Evolutionary conservation across 2,797 vertebrate genomes (phyloP).

Genomic region (Nannoperca obscura): DNA sequence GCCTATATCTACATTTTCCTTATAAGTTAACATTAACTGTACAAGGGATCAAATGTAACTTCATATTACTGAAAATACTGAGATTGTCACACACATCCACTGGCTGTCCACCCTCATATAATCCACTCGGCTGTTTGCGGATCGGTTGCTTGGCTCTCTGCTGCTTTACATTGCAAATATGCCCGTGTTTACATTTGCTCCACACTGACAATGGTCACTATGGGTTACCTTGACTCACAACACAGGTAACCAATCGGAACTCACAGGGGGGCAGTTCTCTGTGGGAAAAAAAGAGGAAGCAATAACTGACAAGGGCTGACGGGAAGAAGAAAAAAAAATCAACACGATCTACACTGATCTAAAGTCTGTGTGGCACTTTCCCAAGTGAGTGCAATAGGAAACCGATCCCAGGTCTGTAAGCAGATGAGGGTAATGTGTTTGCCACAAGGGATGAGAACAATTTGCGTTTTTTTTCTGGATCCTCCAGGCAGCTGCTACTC

Average conservation of each 20-base stretch:
- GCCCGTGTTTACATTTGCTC: conserved; percentile 81
- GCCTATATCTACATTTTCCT: neutral
- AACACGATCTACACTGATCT: conserved; percentile 48
- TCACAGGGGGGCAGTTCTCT: conserved; percentile 52
- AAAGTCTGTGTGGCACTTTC: conserved; percentile 29
- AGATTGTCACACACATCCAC: no score
- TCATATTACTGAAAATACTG: neutral
- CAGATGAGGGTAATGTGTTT: conserved; percentile 54
- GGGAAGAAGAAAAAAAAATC: conserved; percentile 36
- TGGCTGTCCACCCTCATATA: conserved; percentile 22
- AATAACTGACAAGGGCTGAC: conserved; percentile 61
- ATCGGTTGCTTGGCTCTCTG: conserved; percentile 43
- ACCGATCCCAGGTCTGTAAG: conserved; percentile 68
- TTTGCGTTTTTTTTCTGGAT: conserved; percentile 67
- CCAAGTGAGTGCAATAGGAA: conserved; percentile 40
- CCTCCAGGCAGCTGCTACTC: conserved; percentile 63
- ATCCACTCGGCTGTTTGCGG: conserved; percentile 59
- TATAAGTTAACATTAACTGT: neutral
- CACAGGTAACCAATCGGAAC: conserved; percentile 82
- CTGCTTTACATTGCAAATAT: conserved; percentile 85
- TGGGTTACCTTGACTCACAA: conserved; percentile 82
- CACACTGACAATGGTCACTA: conserved; percentile 80
- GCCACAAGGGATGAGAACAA: conserved; percentile 64
- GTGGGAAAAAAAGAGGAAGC: conserved; percentile 64
- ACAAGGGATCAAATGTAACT: neutral